Base-by-base conservation (phyloP, 2,113 vertebrate genomes). In the Beaufortia kweichowensis region DNA sequence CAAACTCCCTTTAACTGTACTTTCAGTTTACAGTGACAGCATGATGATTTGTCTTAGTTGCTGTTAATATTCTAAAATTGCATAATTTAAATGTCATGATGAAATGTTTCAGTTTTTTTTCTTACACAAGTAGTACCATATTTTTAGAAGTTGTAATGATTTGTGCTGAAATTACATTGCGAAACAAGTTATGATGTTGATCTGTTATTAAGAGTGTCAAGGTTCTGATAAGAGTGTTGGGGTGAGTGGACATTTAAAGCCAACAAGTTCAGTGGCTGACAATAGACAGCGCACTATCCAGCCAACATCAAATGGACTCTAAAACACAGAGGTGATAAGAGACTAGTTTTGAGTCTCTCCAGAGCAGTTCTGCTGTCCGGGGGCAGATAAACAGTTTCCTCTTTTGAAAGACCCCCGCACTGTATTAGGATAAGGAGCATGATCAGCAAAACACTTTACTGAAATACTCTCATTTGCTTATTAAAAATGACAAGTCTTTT, bases 311-410 rank as follows among this genome's bases (percentile, higher is more conserved):
- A 71, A 71, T 35, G 8, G 28, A 23, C 68, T 57, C 31, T 55
- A 19, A 19, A 33, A 29, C 28, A 23, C 24, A 11, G 24, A 12
- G 6, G 46, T 10, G 67, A 70, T 70, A 70, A 56, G 28, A 57
- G 68, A 14, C 2, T 8, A 11, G 12, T 11, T 5, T 33, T 57
- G 50, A 71, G 50, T 11, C 50, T 56, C 28, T 39, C 68, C 68
- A 71, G 68, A 71, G 46, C 64, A 24, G 4, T 46, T 17, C 5
- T 24, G 39, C 50, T 57, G 50, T 41, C 50, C 50, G 26, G 14
- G 68, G 29, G 29, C 50, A 39, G 68, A 71, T 57, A 71, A 71
- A 56, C 31, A 9, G 21, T 23, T 71, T 71, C 68, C 68, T 71
- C 68, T 41, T 70, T 19, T 53, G 48, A 50, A 33, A 55, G 48